Evolutionary conservation across 92 coral and sea anemone genomes (phyloP).

Genomic region (Palythoa grandiflora): DNA sequence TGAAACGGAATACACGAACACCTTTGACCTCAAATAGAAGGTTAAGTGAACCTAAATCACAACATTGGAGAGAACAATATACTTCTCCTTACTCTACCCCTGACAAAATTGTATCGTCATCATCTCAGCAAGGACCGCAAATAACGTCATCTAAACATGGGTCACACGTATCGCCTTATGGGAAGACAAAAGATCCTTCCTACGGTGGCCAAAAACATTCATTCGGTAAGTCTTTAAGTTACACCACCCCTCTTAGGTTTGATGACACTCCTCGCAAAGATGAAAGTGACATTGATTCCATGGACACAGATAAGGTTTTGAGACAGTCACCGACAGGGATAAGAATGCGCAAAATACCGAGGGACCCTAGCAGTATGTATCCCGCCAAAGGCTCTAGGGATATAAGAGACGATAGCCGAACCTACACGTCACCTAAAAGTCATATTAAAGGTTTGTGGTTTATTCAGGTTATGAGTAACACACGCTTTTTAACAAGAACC

Average conservation of each 20-base stretch:
- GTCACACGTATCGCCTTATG: background rate
- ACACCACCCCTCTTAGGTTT: conserved; percentile 34
- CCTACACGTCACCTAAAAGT: conserved; percentile 9
- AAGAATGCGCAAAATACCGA: conserved; percentile 83
- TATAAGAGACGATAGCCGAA: conserved; percentile 4
- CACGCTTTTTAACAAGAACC: no score
- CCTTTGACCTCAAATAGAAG: background rate
- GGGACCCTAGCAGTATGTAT: conserved; percentile 87
- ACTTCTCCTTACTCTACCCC: conserved; percentile 15
- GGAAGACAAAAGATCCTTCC: conserved; percentile 20
- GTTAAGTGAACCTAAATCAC: background rate
- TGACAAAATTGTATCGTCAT: background rate
- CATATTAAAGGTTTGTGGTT: conserved; percentile 30
- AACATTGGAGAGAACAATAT: background rate
- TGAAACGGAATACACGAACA: background rate
- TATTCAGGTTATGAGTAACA: background rate
- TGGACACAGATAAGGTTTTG: conserved; percentile 92
- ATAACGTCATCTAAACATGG: background rate
- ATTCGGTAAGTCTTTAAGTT: conserved; percentile 46
- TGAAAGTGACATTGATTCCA: conserved; percentile 82
- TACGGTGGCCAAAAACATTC: conserved; percentile 23
- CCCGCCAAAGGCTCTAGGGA: conserved; percentile 50
- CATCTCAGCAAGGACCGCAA: background rate
- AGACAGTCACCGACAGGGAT: conserved; percentile 97
- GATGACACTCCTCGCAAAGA: conserved; percentile 48